A percentile compares a stretch with the other conserved stretches of the same genome.
phyloP scores from a whole-genome alignment of 1,140 invertebrate species.

The Paraescarpia echinospica region DNA sequence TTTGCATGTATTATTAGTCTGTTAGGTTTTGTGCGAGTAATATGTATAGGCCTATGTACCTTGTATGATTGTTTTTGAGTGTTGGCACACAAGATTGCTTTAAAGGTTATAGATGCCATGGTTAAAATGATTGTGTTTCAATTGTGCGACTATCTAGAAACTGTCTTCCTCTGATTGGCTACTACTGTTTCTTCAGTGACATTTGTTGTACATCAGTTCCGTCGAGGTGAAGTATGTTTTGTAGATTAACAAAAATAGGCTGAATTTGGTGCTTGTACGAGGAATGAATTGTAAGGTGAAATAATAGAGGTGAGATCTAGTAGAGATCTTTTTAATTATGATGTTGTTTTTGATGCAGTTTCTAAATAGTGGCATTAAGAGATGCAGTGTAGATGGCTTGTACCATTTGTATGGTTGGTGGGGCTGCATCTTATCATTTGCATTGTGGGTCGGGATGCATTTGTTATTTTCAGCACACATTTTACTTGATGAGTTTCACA shows the following conservation, averaged over 20 bases:
- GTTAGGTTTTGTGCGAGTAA: background rate
- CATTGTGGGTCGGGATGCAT: too few species aligned
- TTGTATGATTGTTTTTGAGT: background rate
- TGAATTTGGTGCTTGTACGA: background rate
- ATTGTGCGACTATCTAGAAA: background rate
- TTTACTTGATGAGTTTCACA: background rate
- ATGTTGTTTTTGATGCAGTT: too few species aligned
- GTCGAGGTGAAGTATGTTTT: background rate
- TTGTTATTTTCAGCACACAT: background rate
- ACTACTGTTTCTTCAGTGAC: slow-evolving; percentile 5
- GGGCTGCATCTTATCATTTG: too few species aligned
- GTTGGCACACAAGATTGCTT: background rate
- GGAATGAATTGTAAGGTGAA: too few species aligned
- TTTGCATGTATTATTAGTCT: background rate
- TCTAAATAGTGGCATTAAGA: too few species aligned
- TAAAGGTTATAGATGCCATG: background rate
- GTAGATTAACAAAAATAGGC: background rate
- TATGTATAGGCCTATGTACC: background rate
- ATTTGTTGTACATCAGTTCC: background rate
- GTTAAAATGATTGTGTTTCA: background rate
- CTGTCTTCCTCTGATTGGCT: background rate
- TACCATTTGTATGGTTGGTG: too few species aligned
- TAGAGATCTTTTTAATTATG: too few species aligned
- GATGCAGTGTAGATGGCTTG: too few species aligned
- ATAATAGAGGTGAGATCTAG: too few species aligned